Base-by-base conservation (phyloP, 2,888 invertebrate species). In the Drosophila stalkeri region DNA sequence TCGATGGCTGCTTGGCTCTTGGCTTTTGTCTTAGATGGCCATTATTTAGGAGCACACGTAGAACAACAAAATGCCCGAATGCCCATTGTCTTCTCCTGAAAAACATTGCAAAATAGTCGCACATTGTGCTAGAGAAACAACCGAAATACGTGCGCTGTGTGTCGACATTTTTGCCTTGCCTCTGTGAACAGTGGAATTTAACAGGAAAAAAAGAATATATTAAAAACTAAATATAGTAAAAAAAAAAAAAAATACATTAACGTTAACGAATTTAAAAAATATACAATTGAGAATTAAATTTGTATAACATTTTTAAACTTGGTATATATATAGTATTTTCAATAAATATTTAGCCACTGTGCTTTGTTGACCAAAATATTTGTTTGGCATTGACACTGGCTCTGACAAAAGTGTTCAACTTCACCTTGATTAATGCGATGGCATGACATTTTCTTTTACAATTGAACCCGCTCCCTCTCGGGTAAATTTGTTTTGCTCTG, bases 391-490 rank as follows among this genome's bases (percentile, higher is more conserved):
- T 72, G 65, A 68, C 64, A 69, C 52, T 63, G 35, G 23, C 49
- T 37, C 52, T 69, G 68, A 64, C 80, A 69, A 55, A 57, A 39
- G 69, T 67, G 64, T 73, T 70, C 72, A 82, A 74, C 80, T 77
- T 71, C 77, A 80, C 77, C 88, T 80, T 87, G 84, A 85, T 89
- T 89, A 85, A 89, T 87, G 72, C 72, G 71, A 57, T 80, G 66
- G 41, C 75, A 68, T 69, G 71, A 67, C 75, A 68, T 31, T 43
- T 52, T 55, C 31, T 46, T 44, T 23, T 46, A 20, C 44, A 57
- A 33, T 20, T 33, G 44, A 12, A 16, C 44, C 16, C 33, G 6
- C 2, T 6, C 39, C 31, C 14, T 41, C 18, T 16, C 66, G 35
- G 33, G 56, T 31, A 41, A 56, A 66, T 60, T 64, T 59, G 55